Evolutionary conservation across 1,140 invertebrate species (phyloP), one percentile per base, ranked within the genome.

Genomic region (Sitobion miscanthi): DNA sequence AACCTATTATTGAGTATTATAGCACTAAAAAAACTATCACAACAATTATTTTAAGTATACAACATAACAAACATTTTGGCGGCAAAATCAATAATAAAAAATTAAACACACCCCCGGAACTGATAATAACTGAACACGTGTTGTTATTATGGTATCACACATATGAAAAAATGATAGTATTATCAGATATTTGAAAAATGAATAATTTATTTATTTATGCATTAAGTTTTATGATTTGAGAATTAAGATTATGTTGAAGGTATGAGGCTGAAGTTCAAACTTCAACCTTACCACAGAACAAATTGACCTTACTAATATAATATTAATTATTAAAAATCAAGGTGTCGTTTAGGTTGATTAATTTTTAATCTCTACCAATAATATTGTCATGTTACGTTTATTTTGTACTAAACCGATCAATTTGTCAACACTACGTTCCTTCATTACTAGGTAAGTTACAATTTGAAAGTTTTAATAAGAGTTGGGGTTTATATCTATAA

Each of bases 361-460:
- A 47, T 87, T 49, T 49, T 49, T 30, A 52, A 21, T 14, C 1
- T 52, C n/a, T 7, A 35, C n/a, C 30, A n/a, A 87, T 49, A 9
- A n/a, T 87, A 87, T 35, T 47, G 62, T 47, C 23, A 91, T 91
- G 90, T 91, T 77, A 77, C 90, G 57, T 42, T 69, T 77, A 8
- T 45, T 25, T 91, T 91, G 42, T 91, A n/a, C 21, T 25, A 42
- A 42, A 62, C 35, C 17, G 7, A 5, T 45, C 25, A 91, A 91
- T 47, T 91, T 30, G 17, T 49, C 30, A 20, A 17, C 42, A 47
- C 14, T 91, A 45, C 54, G 17, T 45, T 45, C 62, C 1, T 77
- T 77, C 20, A n/a, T 91, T 45, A n/a, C 57, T 21, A 45, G 62
- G 57, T 77, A 77, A 6, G 42, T 86, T 47, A 86, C 42, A 30